Evolutionary conservation across 2,888 invertebrate genomes (phyloP).

Genomic region (Pomacea canaliculata): DNA sequence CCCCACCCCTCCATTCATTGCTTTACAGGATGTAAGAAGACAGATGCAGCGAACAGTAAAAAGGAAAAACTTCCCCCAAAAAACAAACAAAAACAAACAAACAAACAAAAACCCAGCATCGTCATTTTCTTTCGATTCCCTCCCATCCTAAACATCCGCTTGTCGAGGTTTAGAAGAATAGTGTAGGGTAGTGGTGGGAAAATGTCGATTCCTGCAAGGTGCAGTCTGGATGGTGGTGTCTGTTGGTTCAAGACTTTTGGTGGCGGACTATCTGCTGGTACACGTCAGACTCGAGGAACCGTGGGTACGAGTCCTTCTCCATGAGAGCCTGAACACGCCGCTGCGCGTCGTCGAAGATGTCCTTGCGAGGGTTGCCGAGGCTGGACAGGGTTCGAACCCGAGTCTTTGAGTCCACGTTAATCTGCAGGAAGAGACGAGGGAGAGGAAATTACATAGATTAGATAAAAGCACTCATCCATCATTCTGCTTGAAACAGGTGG

Average conservation of each 20-base stretch:
- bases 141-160: no score
- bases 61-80: not conserved
- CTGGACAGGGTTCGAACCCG: slow-evolving; percentile 67
- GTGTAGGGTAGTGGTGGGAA: no score
- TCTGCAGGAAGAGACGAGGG: slow-evolving; percentile 61
- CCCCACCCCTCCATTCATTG: no score
- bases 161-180: no score
- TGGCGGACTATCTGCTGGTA: slow-evolving; percentile 63
- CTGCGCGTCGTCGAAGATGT: slow-evolving; percentile 73
- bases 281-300: slow-evolving; percentile 73
- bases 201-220: no score
- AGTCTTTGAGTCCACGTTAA: slow-evolving; percentile 73
- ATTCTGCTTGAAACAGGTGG: no score
- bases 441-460: not conserved
- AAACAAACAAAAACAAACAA: no score
- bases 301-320: slow-evolving; percentile 74
- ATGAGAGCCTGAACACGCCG: slow-evolving; percentile 73
- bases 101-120: no score
- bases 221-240: no score
- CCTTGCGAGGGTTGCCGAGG: slow-evolving; percentile 69
- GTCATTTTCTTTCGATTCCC: no score
- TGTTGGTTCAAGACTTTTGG: slow-evolving; percentile 7
- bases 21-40: no score
- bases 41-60: no score
- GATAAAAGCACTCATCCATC: not conserved